Percentiles rank a stretch among this genome's conserved stretches.
These are phyloP conservation scores for Phaethon lepturus DNA, from an alignment of 2,113 vertebrate species.

Conservation along the genomic window DNA sequence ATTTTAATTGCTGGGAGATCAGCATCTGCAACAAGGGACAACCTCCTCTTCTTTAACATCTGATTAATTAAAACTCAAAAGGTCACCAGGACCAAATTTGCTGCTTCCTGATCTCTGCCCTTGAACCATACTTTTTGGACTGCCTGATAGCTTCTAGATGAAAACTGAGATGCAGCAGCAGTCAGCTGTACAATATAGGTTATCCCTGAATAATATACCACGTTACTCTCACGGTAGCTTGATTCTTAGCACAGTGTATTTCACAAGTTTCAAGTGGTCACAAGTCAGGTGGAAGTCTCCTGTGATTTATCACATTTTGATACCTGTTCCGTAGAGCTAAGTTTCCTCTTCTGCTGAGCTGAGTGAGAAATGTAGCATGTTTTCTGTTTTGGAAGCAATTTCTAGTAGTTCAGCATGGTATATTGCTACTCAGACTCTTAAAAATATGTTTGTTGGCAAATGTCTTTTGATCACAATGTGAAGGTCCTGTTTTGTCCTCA, in stretches of 20 bases:
- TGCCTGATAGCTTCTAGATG: not conserved
- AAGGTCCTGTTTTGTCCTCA: not conserved
- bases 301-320: not conserved
- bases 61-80: not conserved
- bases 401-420: not conserved
- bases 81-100: not conserved
- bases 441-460: not conserved
- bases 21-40: not conserved
- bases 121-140: not conserved
- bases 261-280: not conserved
- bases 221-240: not conserved
- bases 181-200: not conserved
- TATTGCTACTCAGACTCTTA: not conserved
- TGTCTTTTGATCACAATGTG: not conserved
- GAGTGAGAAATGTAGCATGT: not conserved
- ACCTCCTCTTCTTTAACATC: not conserved
- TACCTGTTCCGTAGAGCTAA: not conserved
- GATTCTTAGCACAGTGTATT: not conserved
- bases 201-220: not conserved
- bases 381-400: not conserved
- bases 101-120: not conserved
- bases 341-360: not conserved
- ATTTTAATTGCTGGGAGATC: not conserved
- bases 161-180: not conserved
- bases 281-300: not conserved